Evolutionary conservation across 1,140 invertebrate species (phyloP), one percentile per base, ranked within the genome.

Genomic region (Papilio aristodemus): DNA sequence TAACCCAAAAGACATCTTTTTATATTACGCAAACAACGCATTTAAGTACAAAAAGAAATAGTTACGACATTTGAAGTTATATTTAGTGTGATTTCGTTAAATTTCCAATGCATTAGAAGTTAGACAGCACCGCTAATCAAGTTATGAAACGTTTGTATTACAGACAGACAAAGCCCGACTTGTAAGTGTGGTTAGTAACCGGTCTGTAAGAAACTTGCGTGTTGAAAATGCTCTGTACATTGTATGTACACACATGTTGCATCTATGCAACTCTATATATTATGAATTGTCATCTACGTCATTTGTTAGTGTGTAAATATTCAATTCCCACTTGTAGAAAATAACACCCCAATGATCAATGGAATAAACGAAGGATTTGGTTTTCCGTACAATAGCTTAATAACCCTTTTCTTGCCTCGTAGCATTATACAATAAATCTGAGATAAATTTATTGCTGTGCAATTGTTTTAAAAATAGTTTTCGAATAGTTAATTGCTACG

Each of bases 91-190:
- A 67, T 71, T 74, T 69, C 63, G 68, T 58, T 43, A 74, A 68
- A 70, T 60, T 62, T 38, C 25, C 46, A 58, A 74, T 74, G 46
- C 41, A 68, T 62, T 69, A 50, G 54, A 54, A n/a, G n/a, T n/a
- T n/a, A n/a, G n/a, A n/a, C 54, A 22, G 14, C 50, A 71, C 14
- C 43, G 50, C 43, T 71, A 71, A 74, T 69, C 37, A 74, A 36
- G 66, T 74, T 74, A 74, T 58, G 71, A 75, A 72, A 75, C 66
- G 39, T 27, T 50, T 22, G 27, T 32, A 32, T 32, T 2, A 13
- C 19, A 54, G 46, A 43, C n/a, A 8, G 41, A 54, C 46, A 54
- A 50, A 50, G 19, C 22, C 17, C 19, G 46, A 10, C 22, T 54
- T 54, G 46, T 25, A 22, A 10, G 46, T 10, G 11, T 11, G 4